Base-by-base conservation (phyloP, 2,113 vertebrate species). In the Aegotheles bennettii region DNA sequence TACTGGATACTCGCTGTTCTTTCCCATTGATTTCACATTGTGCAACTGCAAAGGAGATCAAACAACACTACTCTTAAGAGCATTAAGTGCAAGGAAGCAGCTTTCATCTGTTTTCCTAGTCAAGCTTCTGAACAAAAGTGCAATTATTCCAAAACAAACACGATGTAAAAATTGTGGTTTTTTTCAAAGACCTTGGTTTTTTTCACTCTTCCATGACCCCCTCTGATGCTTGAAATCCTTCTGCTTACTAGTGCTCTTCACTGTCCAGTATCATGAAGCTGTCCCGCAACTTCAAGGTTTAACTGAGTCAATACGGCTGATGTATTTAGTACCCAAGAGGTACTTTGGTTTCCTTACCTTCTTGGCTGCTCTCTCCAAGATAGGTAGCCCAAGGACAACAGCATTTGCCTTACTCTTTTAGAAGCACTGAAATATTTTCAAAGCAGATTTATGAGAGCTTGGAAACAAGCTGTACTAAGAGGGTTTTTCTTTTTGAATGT, bases 81-180 rank as follows among this genome's bases (percentile, higher is more conserved):
- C 94, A 87, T 92, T 94, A 95, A 93, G 86, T 64, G 73, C 93
- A 97, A 96, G 84, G 89, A 94, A 96, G 70, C 59, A 80, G 84
- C 93, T 91, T 94, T 89, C 60, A 92, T 92, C 35, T 33, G 29
- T 64, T 94, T 84, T 84, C 56, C 80, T 84, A 75, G 68, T 90
- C 83, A 93, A 87, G 60, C 60, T 85, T 64, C 84, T 28, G 12
- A 96, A 64, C 26, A 69, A 3, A 86, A 97, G 47, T 31, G 9
- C 76, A 84, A 59, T 67, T 88, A 86, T 59, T 83, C 40, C 54
- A 68, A 38, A 84, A 90, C 36, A 86, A 80, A 33, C 6, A 57
- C 10, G 8, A 42, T n/a, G 16, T 25, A 85, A 77, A 80, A 79
- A 56, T 3, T 40, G 33, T 8, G 21, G 33, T 28, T 40, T 64